Evolutionary conservation across 2,797 vertebrate species (phyloP).

Genomic region (Buceros bicornis): DNA sequence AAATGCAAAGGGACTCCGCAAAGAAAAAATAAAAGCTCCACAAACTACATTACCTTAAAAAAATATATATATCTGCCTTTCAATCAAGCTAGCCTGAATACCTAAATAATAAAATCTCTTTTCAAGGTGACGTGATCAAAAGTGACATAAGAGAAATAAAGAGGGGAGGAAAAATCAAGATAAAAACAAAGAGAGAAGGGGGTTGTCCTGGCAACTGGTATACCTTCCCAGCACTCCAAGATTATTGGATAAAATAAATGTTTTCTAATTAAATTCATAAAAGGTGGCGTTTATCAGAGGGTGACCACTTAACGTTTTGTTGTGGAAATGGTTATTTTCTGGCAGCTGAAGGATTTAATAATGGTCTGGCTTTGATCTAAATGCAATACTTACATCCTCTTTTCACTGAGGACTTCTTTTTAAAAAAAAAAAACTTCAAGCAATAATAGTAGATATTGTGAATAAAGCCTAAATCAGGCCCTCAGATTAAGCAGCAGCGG

Average conservation of each 20-base stretch:
- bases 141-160: slow-evolving; percentile 50
- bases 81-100: background rate
- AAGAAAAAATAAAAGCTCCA: background rate
- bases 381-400: background rate
- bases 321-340: background rate
- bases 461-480: background rate
- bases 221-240: background rate
- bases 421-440: background rate
- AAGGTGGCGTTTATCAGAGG: background rate
- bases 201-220: slow-evolving; percentile 51
- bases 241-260: background rate
- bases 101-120: slow-evolving; percentile 34
- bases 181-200: background rate
- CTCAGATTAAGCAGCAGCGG: background rate
- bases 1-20: background rate
- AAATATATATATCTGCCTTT: background rate
- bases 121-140: slow-evolving; percentile 53
- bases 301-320: background rate
- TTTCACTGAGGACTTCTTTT: background rate
- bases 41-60: background rate
- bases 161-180: background rate
- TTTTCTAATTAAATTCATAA: slow-evolving; percentile 53
- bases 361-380: background rate
- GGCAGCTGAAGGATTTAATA: background rate
- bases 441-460: background rate